phyloP scores from a whole-genome alignment of 2,888 invertebrate genomes.

The Calameuta idolon region DNA sequence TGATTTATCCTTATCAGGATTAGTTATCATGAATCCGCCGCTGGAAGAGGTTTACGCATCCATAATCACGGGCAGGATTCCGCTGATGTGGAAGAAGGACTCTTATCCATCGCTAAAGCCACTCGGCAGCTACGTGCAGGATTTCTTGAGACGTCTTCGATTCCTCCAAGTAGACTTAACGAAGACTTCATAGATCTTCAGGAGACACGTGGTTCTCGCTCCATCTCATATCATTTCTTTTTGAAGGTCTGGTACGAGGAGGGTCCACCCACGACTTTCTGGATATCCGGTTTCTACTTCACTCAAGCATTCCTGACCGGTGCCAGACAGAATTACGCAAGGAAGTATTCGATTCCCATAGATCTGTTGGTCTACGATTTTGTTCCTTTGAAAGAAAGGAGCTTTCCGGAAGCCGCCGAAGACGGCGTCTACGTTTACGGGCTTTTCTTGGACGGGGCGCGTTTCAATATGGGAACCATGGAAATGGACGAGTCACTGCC shows the following conservation, averaged over 20 bases:
- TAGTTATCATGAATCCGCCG: conserved; percentile 86
- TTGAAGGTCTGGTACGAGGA: conserved; percentile 82
- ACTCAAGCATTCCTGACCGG: conserved; percentile 96
- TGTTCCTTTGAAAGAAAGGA: conserved; percentile 74
- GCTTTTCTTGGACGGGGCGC: conserved; percentile 89
- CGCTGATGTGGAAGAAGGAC: conserved; percentile 84
- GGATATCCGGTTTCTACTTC: conserved; percentile 96
- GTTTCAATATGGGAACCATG: conserved; percentile 81
- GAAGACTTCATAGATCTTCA: conserved; percentile 16
- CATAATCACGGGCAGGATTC: conserved; percentile 87
- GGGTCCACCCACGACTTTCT: conserved; percentile 86
- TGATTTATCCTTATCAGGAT: conserved; percentile 70
- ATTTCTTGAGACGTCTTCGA: conserved; percentile 83
- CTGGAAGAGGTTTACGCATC: conserved; percentile 89
- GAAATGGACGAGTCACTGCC: conserved; percentile 84
- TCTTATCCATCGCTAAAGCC: conserved; percentile 95
- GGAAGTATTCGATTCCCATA: conserved; percentile 92
- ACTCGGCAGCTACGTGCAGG: conserved; percentile 87
- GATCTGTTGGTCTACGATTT: conserved; percentile 89
- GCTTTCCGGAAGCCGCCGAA: conserved; percentile 70
- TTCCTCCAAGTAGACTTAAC: conserved; percentile 80
- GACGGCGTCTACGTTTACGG: conserved; percentile 86
- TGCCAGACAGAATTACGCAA: conserved; percentile 92
- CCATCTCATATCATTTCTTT: conserved; percentile 21
- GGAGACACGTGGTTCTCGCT: neutral